Conservation (phyloP, 2,797 vertebrate genomes). For the Anolis apletophallus region DNA sequence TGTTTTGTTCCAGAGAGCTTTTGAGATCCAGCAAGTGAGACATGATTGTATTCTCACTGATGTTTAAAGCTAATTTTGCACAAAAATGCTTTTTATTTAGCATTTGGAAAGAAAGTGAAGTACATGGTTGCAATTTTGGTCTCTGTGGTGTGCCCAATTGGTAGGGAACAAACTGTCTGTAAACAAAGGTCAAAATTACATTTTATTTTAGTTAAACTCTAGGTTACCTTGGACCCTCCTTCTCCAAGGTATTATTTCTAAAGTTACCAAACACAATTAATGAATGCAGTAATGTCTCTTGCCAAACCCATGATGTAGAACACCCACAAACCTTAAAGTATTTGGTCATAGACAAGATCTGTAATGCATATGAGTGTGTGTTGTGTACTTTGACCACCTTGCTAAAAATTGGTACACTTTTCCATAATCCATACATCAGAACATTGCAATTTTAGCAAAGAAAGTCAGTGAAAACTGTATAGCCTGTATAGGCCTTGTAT, state of each 20-base stretch:
- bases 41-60: constrained; percentile 42
- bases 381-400: not conserved
- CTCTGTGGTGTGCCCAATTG: constrained; percentile 22
- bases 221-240: not conserved
- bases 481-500: not conserved
- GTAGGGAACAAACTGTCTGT: not conserved
- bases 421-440: not conserved
- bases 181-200: constrained; percentile 2
- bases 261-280: constrained; percentile 21
- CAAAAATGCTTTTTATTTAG: constrained; percentile 43
- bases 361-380: not conserved
- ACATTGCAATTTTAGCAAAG: not conserved
- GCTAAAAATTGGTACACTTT: not conserved
- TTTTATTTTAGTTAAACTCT: constrained; percentile 42
- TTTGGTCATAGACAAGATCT: not conserved
- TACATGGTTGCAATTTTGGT: constrained; percentile 13
- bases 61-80: constrained; percentile 60
- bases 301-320: constrained; percentile 7
- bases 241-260: constrained; percentile 15
- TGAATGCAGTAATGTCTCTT: not conserved
- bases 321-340: not conserved
- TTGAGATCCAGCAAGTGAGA: constrained; percentile 54
- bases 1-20: constrained; percentile 46
- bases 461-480: not conserved
- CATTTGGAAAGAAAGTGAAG: constrained; percentile 3